phyloP scores from a whole-genome alignment of 2,113 vertebrate species.

The Pavo muticus region DNA sequence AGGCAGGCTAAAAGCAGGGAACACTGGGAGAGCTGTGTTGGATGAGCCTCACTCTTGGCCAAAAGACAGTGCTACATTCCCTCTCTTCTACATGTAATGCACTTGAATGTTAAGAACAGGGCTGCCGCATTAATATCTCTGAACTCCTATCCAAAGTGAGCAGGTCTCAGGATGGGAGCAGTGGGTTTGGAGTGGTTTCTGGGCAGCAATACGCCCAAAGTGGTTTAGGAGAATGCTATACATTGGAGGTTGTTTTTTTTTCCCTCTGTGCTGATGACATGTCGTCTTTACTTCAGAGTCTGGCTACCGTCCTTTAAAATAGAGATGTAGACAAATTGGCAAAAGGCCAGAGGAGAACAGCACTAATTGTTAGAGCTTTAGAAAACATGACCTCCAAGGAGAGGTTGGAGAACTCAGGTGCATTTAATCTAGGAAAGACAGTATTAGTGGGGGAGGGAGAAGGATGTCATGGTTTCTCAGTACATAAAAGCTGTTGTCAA shows the following conservation, averaged over 20 bases:
- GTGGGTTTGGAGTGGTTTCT: not conserved
- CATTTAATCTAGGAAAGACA: constrained; percentile 24
- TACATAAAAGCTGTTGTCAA: constrained; percentile 48
- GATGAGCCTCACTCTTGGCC: constrained; percentile 21
- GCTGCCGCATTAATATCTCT: not conserved
- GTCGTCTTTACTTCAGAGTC: not conserved
- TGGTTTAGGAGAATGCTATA: not conserved
- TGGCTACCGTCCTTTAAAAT: constrained; percentile 9
- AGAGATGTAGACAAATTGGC: constrained; percentile 47
- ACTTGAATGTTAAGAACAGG: not conserved
- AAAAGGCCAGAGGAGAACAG: constrained; percentile 27
- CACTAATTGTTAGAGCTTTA: constrained; percentile 53
- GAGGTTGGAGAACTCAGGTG: constrained; percentile 42
- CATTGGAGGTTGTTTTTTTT: not conserved
- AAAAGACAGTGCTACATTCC: not conserved
- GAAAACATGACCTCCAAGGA: constrained; percentile 43
- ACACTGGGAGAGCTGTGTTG: not conserved
- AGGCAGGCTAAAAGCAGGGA: constrained; percentile 4
- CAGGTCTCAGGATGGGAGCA: not conserved
- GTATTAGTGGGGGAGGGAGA: constrained; percentile 2
- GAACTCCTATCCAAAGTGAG: not conserved
- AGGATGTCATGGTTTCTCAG: constrained; percentile 18
- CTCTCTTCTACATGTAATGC: not conserved
- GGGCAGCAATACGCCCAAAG: not conserved
- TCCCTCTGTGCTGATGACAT: not conserved